Evolutionary conservation across 2,888 invertebrate species (phyloP).

Genomic region (Mimachlamys varia): DNA sequence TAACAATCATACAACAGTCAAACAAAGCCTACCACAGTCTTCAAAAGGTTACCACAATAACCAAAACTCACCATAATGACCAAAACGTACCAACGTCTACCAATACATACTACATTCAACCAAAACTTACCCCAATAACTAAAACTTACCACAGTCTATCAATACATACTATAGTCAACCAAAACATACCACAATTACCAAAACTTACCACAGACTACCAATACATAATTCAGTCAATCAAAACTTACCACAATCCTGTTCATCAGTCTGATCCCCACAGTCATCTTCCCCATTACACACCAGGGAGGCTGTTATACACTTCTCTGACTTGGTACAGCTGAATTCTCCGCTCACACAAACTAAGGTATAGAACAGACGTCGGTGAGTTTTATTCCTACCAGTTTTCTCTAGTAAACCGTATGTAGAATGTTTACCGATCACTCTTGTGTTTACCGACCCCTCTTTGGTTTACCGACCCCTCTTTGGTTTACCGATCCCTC

Average conservation of each 20-base stretch:
- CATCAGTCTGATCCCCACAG: conserved; percentile 69
- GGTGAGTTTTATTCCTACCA: too few relatives aligned
- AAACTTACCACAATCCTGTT: conserved; percentile 62
- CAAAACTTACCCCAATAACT: too few relatives aligned
- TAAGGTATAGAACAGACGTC: conserved; percentile 45
- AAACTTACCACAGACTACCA: background rate
- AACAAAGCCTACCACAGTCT: background rate
- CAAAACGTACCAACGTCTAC: background rate
- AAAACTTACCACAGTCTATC: too few relatives aligned
- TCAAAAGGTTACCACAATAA: too few relatives aligned
- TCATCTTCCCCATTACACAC: conserved; percentile 71
- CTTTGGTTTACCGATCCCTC: too few relatives aligned
- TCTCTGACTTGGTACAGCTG: conserved; percentile 58
- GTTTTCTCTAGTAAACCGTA: too few relatives aligned
- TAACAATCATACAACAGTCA: background rate
- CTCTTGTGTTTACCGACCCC: too few relatives aligned
- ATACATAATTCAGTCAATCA: too few relatives aligned
- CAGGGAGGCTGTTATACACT: conserved; percentile 61
- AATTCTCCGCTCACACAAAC: conserved; percentile 66
- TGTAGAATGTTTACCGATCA: too few relatives aligned
- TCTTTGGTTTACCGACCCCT: too few relatives aligned
- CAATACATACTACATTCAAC: background rate
- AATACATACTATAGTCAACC: too few relatives aligned
- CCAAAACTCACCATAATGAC: background rate
- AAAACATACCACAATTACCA: background rate